phyloP scores from a whole-genome alignment of 35 echinoderm and acorn worm genomes.

The Anneissia japonica region DNA sequence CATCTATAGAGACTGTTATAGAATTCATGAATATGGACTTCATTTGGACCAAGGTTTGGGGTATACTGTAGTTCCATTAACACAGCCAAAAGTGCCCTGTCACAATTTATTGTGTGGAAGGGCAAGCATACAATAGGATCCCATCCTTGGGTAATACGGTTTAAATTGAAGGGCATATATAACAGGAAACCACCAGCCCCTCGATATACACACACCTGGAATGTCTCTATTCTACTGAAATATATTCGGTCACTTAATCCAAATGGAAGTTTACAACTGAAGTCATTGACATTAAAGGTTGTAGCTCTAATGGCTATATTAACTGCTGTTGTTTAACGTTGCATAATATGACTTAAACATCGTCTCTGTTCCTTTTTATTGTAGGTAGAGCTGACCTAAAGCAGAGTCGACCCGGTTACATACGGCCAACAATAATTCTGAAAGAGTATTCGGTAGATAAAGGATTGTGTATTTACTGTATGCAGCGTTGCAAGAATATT shows the following conservation, averaged over 20 bases:
- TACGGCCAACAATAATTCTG: not conserved
- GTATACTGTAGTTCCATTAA: constrained; percentile 58
- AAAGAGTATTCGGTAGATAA: constrained; percentile 29
- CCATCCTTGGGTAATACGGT: constrained; percentile 38
- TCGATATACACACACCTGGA: constrained; percentile 30
- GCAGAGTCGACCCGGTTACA: constrained; percentile 20
- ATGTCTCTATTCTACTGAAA: too few relatives aligned
- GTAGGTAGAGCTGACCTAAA: not conserved
- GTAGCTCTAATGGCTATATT: too few relatives aligned
- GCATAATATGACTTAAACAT: too few relatives aligned
- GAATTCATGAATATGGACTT: constrained; percentile 30
- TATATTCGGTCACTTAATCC: too few relatives aligned
- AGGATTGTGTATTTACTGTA: constrained; percentile 25
- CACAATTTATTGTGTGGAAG: constrained; percentile 19
- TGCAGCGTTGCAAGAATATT: constrained; percentile 18
- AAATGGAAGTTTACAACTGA: too few relatives aligned
- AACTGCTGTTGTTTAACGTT: too few relatives aligned
- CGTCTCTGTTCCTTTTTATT: too few relatives aligned
- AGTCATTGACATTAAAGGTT: too few relatives aligned
- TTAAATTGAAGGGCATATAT: constrained; percentile 48
- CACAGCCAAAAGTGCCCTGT: constrained; percentile 29
- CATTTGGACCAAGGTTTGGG: constrained; percentile 24
- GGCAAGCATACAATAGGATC: not conserved
- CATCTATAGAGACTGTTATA: constrained; percentile 12
- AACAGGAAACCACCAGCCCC: constrained; percentile 24